Evolutionary conservation across 2,797 vertebrate species (phyloP), one percentile per base, ranked within the genome.

Genomic region (Pipistrellus pygmaeus): DNA sequence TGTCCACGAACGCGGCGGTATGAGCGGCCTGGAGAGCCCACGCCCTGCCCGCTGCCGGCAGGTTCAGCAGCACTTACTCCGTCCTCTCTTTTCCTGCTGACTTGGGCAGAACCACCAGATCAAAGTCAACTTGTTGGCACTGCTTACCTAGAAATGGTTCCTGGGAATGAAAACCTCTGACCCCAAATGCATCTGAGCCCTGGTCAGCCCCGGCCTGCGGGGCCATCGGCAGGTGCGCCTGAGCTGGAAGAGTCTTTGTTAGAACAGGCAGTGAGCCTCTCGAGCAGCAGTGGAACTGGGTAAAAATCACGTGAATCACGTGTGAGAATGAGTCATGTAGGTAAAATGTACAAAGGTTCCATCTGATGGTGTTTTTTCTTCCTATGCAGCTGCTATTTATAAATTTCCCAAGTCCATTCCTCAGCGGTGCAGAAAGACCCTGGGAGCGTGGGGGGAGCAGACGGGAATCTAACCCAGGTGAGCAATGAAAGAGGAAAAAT

Each of bases 1-100:
- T 97, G 97, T 98, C 95, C 0, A 6, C 97, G 97, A 98, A 91
- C 2, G 0, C 78, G 97, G 95, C 95, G 97, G 92, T 85, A 66
- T 57, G 95, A 95, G 80, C 30, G 91, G 96, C 95, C 97, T 21
- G 4, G 48, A 88, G 92, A 97, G 85, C 71, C 57, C 60, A 48
- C 81, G 38, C 96, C 94, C 80, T 93, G 69, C 68, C 15, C 14
- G 18, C 0, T 41, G n/a, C 81, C 75, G 5, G 15, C 10, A 21
- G 35, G 60, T 32, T 72, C 38, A 9, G 35, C 72, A 93, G 85
- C 55, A 96, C 95, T 93, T 94, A 30, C 57, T 69, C 46, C 35
- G 3, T 8, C 71, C 46, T n/a, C 44, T 68, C 2, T 93, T 44
- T 89, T 82, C 57, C 76, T 83, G 76, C 69, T 62, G 46, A 96